Base-by-base conservation (phyloP, 2,797 vertebrate genomes). In the Pangasius mekongensis region DNA sequence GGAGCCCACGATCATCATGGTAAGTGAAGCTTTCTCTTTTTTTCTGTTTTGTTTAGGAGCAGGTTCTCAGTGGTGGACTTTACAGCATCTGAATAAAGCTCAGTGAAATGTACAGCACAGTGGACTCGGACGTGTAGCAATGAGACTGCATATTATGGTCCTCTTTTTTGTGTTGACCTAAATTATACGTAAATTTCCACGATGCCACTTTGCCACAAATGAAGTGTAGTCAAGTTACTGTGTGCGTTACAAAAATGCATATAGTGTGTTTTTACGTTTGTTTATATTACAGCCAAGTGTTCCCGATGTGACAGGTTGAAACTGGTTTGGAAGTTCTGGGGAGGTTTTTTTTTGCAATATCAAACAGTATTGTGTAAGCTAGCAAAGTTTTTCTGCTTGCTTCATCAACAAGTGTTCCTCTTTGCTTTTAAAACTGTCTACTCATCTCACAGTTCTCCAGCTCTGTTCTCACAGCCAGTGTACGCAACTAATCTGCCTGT, bases 381-480 rank as follows among this genome's bases (percentile, higher is more conserved):
- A 76, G 64, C 64, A 60, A 83, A 47, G 24, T 43, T 18, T 86
- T 93, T 92, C 89, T 62, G 83, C 91, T 88, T 88, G 82, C 87
- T 86, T 78, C 66, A 91, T 90, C 91, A 87, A 83, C 80, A 77
- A 83, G 27, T 85, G 89, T 93, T 93, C 92, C 91, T 92, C 89
- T 93, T 92, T 85, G 33, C 74, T 82, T 86, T 22, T 33, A 62
- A 30, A 43, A 83, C 76, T 39, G 18, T 77, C 77, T 86, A 62
- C 86, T 52, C 74, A 14, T 66, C 66, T 81, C 69, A 66, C 16
- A 56, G 52, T 54, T 22, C 27, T n/a, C 11, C 43, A 76, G 56
- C 52, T 58, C 82, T 16, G 16, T 74, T 43, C 60, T 22, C 30
- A 64, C 2, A 39, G 8, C 4, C 39, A 87, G 52, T 69, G 16